Base-by-base conservation (phyloP, 2,113 vertebrate species). In the Rhombomys opimus region DNA sequence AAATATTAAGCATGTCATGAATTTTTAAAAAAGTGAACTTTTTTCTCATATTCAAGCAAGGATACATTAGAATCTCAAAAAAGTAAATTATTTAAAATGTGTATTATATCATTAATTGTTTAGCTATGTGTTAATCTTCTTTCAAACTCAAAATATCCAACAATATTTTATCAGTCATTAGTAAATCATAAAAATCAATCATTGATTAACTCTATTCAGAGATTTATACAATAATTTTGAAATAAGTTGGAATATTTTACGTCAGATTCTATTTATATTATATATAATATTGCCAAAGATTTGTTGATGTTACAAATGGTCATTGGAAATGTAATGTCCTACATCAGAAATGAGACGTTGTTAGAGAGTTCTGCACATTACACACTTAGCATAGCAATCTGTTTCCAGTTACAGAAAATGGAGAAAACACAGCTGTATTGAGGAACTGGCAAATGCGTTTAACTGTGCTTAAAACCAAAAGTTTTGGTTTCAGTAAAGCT, bases 341-440 rank as follows among this genome's bases (percentile, higher is more conserved):
- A 88, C 75, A 94, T 96, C 89, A 93, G 89, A 57, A 94, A 95
- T 70, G 41, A 95, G 96, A 96, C 87, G 85, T 59, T 94, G 52
- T 77, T 87, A 85, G 46, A 80, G 27, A 38, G 95, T 76, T 92
- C 93, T 95, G 85, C 82, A 68, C 57, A 46, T 91, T 95, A 81
- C 90, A 94, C 76, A 95, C 97, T 97, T 97, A 97, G 89, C 95
- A 96, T 84, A 96, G 65, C 95, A 97, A 93, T 96, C 95, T 97
- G 97, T 52, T 97, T 95, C 72, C 86, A 97, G 97, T 97, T 96
- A 93, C 94, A 93, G 93, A 86, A 96, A 76, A 65, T 94, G 85
- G 95, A 94, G 95, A 95, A 92, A 93, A 96, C 70, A 85, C 96
- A 97, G 96, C 90, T 96, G 93, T 89, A 96, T 87, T 97, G 92